These are phyloP conservation scores for Sialis fuliginosa DNA, from an alignment of 2,888 invertebrate genomes.

Conservation along the genomic window DNA sequence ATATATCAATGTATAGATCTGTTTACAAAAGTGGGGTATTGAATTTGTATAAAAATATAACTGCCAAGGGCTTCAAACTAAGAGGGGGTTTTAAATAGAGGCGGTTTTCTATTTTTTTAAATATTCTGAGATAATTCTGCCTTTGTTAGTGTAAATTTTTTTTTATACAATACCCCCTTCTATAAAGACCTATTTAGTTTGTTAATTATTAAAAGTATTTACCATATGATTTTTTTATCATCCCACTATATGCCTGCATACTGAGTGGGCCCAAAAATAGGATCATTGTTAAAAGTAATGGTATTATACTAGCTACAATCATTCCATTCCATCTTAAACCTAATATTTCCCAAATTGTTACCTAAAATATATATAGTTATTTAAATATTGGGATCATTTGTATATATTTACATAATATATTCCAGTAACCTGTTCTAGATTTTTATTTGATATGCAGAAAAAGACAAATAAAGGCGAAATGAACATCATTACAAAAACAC, in stretches of 20 bases:
- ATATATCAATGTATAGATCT: background rate
- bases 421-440: constrained; percentile 33
- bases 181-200: no score
- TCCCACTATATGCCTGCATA: constrained; percentile 50
- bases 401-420: background rate
- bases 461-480: constrained; percentile 64
- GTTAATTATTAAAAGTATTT: constrained; percentile 16
- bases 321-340: constrained; percentile 62
- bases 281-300: constrained; percentile 59
- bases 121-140: background rate
- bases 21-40: no score
- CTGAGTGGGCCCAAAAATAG: constrained; percentile 71
- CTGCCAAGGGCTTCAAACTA: background rate
- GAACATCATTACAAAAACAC: constrained; percentile 66
- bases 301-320: constrained; percentile 50
- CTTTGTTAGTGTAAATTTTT: background rate
- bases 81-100: background rate
- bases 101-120: background rate
- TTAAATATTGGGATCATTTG: background rate
- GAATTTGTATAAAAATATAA: no score
- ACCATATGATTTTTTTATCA: constrained; percentile 52
- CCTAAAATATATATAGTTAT: constrained; percentile 22
- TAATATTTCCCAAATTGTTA: constrained; percentile 46
- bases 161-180: background rate
- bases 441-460: constrained; percentile 44